phyloP scores from a whole-genome alignment of 2,113 vertebrate genomes.

The Cervus canadensis region DNA sequence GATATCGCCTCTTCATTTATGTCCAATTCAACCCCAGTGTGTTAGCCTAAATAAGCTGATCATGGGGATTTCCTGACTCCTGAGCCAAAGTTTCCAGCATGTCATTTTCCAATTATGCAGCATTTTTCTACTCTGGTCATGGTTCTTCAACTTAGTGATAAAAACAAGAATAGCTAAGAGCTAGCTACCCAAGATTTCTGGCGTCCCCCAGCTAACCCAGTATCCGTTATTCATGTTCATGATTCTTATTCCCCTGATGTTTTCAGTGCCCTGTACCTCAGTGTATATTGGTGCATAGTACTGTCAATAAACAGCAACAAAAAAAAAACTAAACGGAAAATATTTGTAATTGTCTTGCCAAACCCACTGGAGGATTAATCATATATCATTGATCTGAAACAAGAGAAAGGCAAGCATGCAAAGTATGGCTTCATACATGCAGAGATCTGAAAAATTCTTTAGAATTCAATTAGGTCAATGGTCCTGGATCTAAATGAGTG shows the following conservation, averaged over 20 bases:
- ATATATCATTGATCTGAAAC: background rate
- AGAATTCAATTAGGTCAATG: background rate
- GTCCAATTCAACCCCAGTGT: background rate
- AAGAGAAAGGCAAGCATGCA: background rate
- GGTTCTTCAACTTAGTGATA: background rate
- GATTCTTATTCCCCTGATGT: background rate
- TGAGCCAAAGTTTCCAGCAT: slow-evolving; percentile 49
- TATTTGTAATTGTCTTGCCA: background rate
- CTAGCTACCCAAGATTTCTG: background rate
- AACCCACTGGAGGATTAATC: background rate
- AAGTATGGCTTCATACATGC: background rate
- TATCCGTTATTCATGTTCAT: background rate
- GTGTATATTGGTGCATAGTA: background rate
- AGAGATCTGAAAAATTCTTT: background rate
- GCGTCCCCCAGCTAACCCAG: background rate
- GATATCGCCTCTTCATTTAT: background rate
- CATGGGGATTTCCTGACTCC: slow-evolving; percentile 60
- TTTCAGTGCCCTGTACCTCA: background rate
- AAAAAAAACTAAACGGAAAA: background rate
- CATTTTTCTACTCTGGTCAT: slow-evolving; percentile 48
- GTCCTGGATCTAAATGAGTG: background rate
- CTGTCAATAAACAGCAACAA: background rate
- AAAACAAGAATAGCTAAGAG: slow-evolving; percentile 3
- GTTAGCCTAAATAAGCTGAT: slow-evolving; percentile 8
- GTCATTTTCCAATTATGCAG: slow-evolving; percentile 48